A percentile compares a stretch with the other conserved stretches of the same genome.
phyloP scores from a whole-genome alignment of 2,888 invertebrate genomes.

The Sinelater perroti region DNA sequence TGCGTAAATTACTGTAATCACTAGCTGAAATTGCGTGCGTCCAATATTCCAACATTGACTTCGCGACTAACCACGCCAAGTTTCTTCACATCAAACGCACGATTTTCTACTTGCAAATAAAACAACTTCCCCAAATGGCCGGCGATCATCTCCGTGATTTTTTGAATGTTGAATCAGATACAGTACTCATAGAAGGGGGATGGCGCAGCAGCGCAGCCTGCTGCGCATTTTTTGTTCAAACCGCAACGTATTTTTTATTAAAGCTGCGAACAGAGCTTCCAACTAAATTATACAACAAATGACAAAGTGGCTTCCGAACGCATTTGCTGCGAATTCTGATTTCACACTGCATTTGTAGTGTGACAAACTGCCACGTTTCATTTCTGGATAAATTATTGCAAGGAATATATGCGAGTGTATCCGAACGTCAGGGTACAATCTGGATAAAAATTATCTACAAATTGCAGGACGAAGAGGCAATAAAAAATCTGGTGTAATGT shows the following conservation, averaged over 20 bases:
- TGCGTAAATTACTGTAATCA: conserved; percentile 8
- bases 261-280: conserved; percentile 9
- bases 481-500: too few relatives aligned
- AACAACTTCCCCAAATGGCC: not conserved
- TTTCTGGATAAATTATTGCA: conserved; percentile 25
- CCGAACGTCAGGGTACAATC: conserved; percentile 6
- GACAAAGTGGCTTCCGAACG: conserved; percentile 26
- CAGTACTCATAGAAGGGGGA: conserved; percentile 16
- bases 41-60: too few relatives aligned
- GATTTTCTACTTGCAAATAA: not conserved
- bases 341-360: conserved; percentile 26
- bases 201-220: conserved; percentile 13
- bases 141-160: not conserved
- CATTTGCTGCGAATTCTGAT: conserved; percentile 30
- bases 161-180: conserved; percentile 18
- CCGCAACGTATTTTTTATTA: conserved; percentile 19
- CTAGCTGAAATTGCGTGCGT: too few relatives aligned
- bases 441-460: not conserved
- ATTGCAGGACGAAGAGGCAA: not conserved
- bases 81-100: too few relatives aligned
- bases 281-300: conserved; percentile 30
- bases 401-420: conserved; percentile 9
- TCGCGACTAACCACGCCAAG: not conserved
- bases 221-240: conserved; percentile 9
- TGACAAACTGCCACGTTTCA: conserved; percentile 21